Base-by-base conservation (phyloP, 2,888 invertebrate genomes). In the Meganola albula region DNA sequence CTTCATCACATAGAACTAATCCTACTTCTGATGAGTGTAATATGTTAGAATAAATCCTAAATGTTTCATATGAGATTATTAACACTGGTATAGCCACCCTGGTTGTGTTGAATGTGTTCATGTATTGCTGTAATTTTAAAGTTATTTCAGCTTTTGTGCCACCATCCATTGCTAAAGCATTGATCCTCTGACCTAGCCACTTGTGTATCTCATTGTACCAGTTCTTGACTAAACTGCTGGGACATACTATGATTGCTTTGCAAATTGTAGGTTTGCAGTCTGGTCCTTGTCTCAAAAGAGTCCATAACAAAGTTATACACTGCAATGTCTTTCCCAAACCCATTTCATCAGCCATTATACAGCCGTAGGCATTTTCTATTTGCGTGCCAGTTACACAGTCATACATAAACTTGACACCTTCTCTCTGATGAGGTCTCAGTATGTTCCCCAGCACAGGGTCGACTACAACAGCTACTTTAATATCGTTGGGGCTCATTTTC, bases 331-430 rank as follows among this genome's bases (percentile, higher is more conserved):
- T 99, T 1, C 99, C 99, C 18, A 99, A 87, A 55, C 88, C 98
- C 99, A 99, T 99, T 88, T 99, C 99, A 79, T 99, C 99, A 2
- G 99, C 99, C 99, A 99, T 99, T 26, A 99, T 99, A 60, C 99
- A 99, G 1, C 99, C 99, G 73, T 89, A 93, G 13, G 93, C 93
- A 40, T 90, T 89, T 35, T 93, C 92, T 50, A 97, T 96, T 58
- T 96, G 93, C 21, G 89, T 86, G 1, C 99, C 99, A 5, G 95
- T 97, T 2, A 99, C 98, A 83, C 99, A 99, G 69, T 99, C 98
- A 66, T 97, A 99, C 98, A 99, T 98, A 70, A 99, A 99, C 67
- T 95, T 95, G 0, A 99, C 99, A 18, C 99, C 99, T 67, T 99
- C 99, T 47, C 99, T 90, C 74, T 99, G 99, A 90, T 99, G 99